These are phyloP conservation scores for Cepaea hortensis DNA, from an alignment of 2,888 invertebrate genomes.

Conservation along the genomic window DNA sequence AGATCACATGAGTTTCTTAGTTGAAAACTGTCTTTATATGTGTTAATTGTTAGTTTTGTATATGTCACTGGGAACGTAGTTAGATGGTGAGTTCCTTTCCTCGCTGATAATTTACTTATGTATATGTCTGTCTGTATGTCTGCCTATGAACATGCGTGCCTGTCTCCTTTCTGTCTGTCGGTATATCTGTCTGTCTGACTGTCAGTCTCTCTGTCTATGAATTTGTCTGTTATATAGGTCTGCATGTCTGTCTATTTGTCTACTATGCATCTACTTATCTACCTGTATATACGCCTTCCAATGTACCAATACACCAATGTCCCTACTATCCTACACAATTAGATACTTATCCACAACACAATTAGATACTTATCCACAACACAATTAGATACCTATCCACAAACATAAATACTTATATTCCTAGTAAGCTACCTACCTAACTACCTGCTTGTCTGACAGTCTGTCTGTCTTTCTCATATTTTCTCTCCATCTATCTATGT, in stretches of 20 bases:
- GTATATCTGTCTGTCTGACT: conserved; percentile 15
- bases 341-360: too few relatives aligned
- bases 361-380: too few relatives aligned
- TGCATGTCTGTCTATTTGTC: too few relatives aligned
- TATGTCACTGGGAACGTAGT: neutral
- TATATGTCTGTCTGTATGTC: neutral
- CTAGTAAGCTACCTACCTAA: too few relatives aligned
- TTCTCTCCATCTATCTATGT: neutral
- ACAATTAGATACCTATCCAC: too few relatives aligned
- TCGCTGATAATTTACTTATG: neutral
- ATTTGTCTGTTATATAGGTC: neutral
- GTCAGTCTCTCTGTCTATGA: conserved; percentile 8
- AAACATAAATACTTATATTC: too few relatives aligned
- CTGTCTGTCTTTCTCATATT: neutral
- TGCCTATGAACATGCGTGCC: neutral
- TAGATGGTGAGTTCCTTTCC: neutral
- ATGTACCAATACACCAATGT: too few relatives aligned
- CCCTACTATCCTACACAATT: too few relatives aligned
- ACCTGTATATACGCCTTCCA: neutral
- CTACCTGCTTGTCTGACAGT: too few relatives aligned
- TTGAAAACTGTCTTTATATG: neutral
- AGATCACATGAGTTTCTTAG: too few relatives aligned
- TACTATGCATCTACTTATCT: neutral
- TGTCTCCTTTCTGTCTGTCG: conserved; percentile 12
- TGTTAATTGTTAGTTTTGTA: neutral